phyloP scores from a whole-genome alignment of 2,797 vertebrate species.

The Tadarida brasiliensis region DNA sequence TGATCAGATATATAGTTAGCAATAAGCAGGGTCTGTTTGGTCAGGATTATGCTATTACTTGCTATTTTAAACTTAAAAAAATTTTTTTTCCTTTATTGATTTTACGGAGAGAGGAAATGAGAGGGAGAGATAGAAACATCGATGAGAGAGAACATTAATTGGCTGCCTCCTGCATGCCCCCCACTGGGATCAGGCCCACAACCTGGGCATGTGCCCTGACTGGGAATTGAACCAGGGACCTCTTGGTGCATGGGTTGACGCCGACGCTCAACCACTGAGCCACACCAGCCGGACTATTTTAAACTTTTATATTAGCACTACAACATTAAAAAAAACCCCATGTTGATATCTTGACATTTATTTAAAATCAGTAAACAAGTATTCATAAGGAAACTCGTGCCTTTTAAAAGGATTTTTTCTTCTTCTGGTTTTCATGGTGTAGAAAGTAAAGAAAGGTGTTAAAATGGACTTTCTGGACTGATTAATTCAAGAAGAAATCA shows the following conservation, averaged over 20 bases:
- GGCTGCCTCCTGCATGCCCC: no score
- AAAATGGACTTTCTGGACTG: constrained; percentile 71
- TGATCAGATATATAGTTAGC: neutral
- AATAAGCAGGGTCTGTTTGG: neutral
- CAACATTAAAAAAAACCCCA: no score
- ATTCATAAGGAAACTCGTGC: constrained; percentile 62
- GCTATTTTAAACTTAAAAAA: neutral
- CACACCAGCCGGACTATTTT: no score
- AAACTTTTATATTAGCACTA: no score
- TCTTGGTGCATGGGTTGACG: no score
- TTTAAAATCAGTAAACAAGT: constrained; percentile 64
- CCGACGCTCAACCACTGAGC: no score
- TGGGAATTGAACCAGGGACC: neutral
- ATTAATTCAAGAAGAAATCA: constrained; percentile 74
- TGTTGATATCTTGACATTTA: neutral
- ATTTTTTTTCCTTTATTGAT: neutral
- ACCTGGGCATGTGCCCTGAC: neutral
- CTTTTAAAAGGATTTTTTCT: constrained; percentile 51
- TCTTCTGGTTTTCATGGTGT: constrained; percentile 75
- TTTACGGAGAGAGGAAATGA: neutral
- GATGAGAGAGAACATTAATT: neutral
- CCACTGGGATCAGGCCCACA: no score
- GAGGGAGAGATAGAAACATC: neutral
- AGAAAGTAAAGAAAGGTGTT: constrained; percentile 73
- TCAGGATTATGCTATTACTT: neutral